Evolutionary conservation across 2,113 vertebrate genomes (phyloP), one percentile per base, ranked within the genome.

Genomic region (Calidris pygmaea): DNA sequence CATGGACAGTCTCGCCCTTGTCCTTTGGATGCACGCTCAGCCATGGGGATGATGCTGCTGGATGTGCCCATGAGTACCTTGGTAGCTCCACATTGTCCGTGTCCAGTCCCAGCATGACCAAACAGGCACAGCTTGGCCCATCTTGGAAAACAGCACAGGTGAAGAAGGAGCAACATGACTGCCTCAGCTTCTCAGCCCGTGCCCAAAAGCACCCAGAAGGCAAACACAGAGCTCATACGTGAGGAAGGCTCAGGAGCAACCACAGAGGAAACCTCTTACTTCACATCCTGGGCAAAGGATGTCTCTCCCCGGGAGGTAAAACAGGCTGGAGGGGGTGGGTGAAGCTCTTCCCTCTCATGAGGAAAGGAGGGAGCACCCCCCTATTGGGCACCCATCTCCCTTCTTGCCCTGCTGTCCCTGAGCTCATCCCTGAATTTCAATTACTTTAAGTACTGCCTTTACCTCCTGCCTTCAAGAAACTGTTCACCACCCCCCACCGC

Each of bases 401-500:
- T n/a, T 76, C 60, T 88, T 88, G 30, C 29, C 50, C 59, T 34
- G 30, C 29, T 71, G 9, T 26, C 84, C 50, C 60, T 71, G 55
- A 85, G 65, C 41, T 81, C 70, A 16, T 58, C 55, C 55, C 29
- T 0, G 0, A 29, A 18, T 77, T 95, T 71, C 7, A 23, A 29
- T 93, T 76, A 48, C 35, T 84, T 86, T 74, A 84, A 86, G 75
- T 79, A 75, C 56, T 72, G 75, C 82, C n/a, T 93, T 94, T 71
- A 88, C 41, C 77, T 85, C 58, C 71, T 45, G 90, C 35, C 45
- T 81, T 87, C 81, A n/a, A 80, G 88, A 84, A 87, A 53, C 22
- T 78, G n/a, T 10, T 41, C 45, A 63, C 41, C 37, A 67, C 41
- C 37, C 23, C 22, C 20, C 5, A 18, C 26, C 3, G 55, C 60